These are phyloP conservation scores for Rambutsinella grinnellia DNA, from an alignment of 2,888 invertebrate genomes.

Conservation along the genomic window DNA sequence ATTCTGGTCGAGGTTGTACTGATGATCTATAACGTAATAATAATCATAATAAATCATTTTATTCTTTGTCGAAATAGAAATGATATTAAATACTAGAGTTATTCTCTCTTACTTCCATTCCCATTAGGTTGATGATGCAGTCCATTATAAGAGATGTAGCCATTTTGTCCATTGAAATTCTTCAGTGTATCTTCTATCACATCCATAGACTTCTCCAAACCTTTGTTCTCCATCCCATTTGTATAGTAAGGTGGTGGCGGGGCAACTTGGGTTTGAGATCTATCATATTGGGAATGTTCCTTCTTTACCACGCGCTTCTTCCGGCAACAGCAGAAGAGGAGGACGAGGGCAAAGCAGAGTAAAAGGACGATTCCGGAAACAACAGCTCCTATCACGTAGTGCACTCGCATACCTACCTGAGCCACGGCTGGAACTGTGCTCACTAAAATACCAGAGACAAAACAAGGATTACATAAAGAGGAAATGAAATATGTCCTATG, in stretches of 20 bases:
- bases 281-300: slow-evolving; percentile 82
- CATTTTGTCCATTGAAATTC: slow-evolving; percentile 79
- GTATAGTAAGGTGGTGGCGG: slow-evolving; percentile 92
- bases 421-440: slow-evolving; percentile 65
- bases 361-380: slow-evolving; percentile 86
- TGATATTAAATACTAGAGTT: not conserved
- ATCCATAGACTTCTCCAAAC: slow-evolving; percentile 90
- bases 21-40: slow-evolving; percentile 49
- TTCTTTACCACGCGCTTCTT: slow-evolving; percentile 88
- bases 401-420: slow-evolving; percentile 76
- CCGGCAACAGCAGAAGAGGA: slow-evolving; percentile 88
- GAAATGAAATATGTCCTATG: slow-evolving; percentile 36
- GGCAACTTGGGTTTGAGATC: slow-evolving; percentile 76
- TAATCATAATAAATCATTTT: slow-evolving; percentile 1
- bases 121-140: slow-evolving; percentile 73
- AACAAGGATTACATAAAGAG: slow-evolving; percentile 47
- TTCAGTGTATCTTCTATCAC: slow-evolving; percentile 83
- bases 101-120: slow-evolving; percentile 78
- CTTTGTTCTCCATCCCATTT: slow-evolving; percentile 91
- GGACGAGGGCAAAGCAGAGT: slow-evolving; percentile 80
- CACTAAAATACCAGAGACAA: slow-evolving; percentile 68
- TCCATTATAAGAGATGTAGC: slow-evolving; percentile 83
- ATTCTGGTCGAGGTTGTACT: slow-evolving; percentile 81
- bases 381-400: slow-evolving; percentile 72
- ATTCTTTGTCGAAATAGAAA: not conserved